Evolutionary conservation across 2,888 invertebrate species (phyloP).

Genomic region (Escarpia spicata): DNA sequence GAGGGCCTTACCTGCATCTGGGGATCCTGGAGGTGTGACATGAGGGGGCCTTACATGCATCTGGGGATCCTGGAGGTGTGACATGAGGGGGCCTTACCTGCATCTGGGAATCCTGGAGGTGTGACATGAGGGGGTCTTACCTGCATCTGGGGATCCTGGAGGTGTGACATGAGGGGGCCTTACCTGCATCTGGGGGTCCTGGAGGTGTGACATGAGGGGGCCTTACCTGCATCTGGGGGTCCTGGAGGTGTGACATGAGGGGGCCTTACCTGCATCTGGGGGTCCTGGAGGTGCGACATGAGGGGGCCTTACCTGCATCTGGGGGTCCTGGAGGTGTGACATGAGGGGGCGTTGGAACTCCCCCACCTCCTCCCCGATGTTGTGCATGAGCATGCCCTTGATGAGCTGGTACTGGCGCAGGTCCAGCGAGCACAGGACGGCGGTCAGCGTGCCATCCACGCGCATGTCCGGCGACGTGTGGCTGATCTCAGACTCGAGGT

Average conservation of each 20-base stretch:
- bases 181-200: conserved; percentile 68
- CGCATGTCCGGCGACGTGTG: conserved; percentile 80
- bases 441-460: conserved; percentile 84
- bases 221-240: conserved; percentile 65
- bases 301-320: conserved; percentile 58
- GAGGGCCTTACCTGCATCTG: no score
- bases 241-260: conserved; percentile 63
- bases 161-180: no score
- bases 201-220: conserved; percentile 57
- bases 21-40: no score
- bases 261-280: conserved; percentile 60
- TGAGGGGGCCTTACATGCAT: no score
- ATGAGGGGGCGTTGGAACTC: conserved; percentile 59
- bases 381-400: conserved; percentile 85
- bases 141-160: no score
- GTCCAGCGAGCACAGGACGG: conserved; percentile 84
- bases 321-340: conserved; percentile 67
- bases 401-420: conserved; percentile 87
- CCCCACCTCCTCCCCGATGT: conserved; percentile 86
- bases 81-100: no score
- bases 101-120: no score
- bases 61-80: no score
- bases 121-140: no score
- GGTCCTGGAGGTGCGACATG: conserved; percentile 67
- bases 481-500: conserved; percentile 74